Conservation (phyloP, 2,113 vertebrate species). For the Limanda limanda region DNA sequence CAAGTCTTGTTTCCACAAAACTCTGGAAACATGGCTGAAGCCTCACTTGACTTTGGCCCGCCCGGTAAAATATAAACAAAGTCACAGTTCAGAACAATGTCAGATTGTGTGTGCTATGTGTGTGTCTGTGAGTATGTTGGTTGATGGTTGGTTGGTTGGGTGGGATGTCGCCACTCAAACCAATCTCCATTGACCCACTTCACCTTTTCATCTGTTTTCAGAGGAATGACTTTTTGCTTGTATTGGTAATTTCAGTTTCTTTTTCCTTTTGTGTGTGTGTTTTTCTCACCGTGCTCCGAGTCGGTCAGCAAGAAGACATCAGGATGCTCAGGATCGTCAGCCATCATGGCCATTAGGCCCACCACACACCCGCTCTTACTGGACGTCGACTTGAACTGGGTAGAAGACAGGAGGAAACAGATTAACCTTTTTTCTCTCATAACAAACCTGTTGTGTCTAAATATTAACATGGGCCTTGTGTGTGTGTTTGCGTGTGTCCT, state of each 20-base stretch:
- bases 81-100: slow-evolving; percentile 13
- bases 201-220: background rate
- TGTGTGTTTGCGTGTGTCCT: slow-evolving; percentile 13
- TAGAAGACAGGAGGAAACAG: slow-evolving; percentile 11
- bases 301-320: slow-evolving; percentile 96
- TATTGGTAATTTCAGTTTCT: background rate
- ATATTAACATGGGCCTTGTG: slow-evolving; percentile 15
- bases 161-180: background rate
- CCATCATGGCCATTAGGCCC: slow-evolving; percentile 98
- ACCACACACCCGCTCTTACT: slow-evolving; percentile 93
- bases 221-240: background rate
- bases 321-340: slow-evolving; percentile 95
- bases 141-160: background rate
- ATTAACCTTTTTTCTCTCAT: background rate
- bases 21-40: slow-evolving; percentile 42
- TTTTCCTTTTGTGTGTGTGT: background rate
- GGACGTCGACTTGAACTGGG: slow-evolving; percentile 95
- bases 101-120: background rate
- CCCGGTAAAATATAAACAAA: slow-evolving; percentile 5
- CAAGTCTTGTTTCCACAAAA: slow-evolving; percentile 21
- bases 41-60: slow-evolving; percentile 28
- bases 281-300: slow-evolving; percentile 92
- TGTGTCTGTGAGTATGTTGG: background rate
- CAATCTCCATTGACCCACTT: background rate
- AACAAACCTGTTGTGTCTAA: slow-evolving; percentile 1